phyloP scores from a whole-genome alignment of 2,888 invertebrate genomes.

The Blastobasis adustella region DNA sequence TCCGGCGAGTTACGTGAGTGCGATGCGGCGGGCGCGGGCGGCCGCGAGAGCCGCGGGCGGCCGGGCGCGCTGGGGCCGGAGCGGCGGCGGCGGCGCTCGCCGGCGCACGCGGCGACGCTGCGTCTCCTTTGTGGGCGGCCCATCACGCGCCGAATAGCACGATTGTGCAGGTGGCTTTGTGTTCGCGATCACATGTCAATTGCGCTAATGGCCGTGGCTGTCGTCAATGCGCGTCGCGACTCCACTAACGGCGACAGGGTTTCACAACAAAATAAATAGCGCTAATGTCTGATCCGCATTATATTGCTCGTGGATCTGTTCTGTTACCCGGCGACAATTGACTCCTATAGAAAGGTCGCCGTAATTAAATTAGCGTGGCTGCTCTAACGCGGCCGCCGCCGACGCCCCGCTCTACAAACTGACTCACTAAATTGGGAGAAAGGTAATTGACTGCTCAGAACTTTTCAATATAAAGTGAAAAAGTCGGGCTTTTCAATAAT shows the following conservation, averaged over 20 bases:
- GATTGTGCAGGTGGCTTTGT: constrained; percentile 28
- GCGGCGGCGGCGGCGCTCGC: too few relatives aligned
- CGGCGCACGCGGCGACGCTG: too few relatives aligned
- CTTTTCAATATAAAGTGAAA: constrained; percentile 12
- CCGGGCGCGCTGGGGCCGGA: too few relatives aligned
- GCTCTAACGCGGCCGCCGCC: constrained; percentile 26
- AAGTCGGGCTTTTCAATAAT: too few relatives aligned
- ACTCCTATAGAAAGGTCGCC: constrained; percentile 61
- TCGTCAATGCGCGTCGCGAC: constrained; percentile 20
- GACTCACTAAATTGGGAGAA: constrained; percentile 20
- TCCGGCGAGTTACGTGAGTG: constrained; percentile 22
- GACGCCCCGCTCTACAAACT: neutral
- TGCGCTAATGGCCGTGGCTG: constrained; percentile 35
- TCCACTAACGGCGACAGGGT: constrained; percentile 18
- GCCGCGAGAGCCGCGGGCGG: too few relatives aligned
- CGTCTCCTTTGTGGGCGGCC: neutral
- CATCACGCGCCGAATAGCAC: constrained; percentile 21
- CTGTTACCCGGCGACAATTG: constrained; percentile 32
- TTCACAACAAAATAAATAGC: constrained; percentile 29
- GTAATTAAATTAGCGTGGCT: constrained; percentile 54
- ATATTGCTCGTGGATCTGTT: neutral
- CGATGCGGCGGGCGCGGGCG: too few relatives aligned
- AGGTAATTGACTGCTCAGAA: constrained; percentile 12
- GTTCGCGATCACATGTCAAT: constrained; percentile 38
- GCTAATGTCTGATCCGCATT: neutral